Evolutionary conservation across 1,140 invertebrate genomes (phyloP), one percentile per base, ranked within the genome.

Genomic region (Drosophila nasuta): DNA sequence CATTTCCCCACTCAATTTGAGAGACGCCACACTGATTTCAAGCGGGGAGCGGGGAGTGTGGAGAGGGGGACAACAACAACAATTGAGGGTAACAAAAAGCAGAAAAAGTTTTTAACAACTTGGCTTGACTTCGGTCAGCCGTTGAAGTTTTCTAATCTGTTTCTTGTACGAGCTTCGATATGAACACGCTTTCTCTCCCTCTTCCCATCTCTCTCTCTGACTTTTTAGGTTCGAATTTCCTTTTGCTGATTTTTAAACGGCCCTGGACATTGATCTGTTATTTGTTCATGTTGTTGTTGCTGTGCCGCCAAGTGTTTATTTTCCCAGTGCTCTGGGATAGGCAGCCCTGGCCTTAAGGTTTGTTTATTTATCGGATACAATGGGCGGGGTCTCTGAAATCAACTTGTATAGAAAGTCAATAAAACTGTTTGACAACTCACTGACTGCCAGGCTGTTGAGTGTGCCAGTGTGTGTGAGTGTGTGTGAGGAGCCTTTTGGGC

Each of bases 401-500:
- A 45, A 83, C 66, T 83, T 85, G 60, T 77, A 77, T 65, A 65
- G 74, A 85, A 78, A 85, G 81, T 85, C 81, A 85, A 85, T 85
- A 78, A 81, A 81, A 81, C 64, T 71, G 81, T 85, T 85, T 85
- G 75, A 85, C 75, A 85, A 78, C 75, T 75, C 58, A 81, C 75
- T 71, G 69, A 68, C 73, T 83, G 43, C 20, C 38, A 33, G 13
- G 60, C 57, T 54, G 49, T 48, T 38, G 10, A 38, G 51, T 66
- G 20, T 25, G 20, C 20, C 20, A 25, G 20, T 25, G 35, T 56
- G 48, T 57, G 51, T 25, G 35, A 51, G 48, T 57, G 51, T 49
- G 45, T 20, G 33, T 30, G 25, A 28, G 33, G 13, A 49, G 57
- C 62, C 75, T 77, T 68, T 49, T 64, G 70, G 70, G 60, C 77